phyloP scores from a whole-genome alignment of 1,140 invertebrate species.

The Drosophila pallidifrons region DNA sequence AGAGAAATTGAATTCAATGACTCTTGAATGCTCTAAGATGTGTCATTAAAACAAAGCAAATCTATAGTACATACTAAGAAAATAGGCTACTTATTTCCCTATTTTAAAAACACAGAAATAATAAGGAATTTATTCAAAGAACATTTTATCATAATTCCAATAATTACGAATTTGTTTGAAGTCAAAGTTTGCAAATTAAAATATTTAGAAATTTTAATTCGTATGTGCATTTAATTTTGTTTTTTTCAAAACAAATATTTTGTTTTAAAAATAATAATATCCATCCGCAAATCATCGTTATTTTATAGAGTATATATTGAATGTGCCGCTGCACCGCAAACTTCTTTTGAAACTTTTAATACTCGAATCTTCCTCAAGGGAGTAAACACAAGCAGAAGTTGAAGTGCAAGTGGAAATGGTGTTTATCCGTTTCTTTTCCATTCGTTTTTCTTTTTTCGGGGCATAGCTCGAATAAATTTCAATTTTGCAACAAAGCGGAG shows the following conservation, averaged over 20 bases:
- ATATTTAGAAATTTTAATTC: not conserved
- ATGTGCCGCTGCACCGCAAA: constrained; percentile 12
- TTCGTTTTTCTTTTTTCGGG: constrained; percentile 7
- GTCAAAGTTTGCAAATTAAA: not conserved
- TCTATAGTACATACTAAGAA: not conserved
- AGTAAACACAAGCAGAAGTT: constrained; percentile 43
- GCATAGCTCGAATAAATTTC: constrained; percentile 72
- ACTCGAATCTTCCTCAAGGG: constrained; percentile 12
- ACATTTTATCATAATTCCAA: not conserved
- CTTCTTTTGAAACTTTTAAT: constrained; percentile 35
- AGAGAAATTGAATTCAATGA: constrained; percentile 13
- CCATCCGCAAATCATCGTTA: not conserved
- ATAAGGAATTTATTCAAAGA: no score
- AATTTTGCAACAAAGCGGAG: constrained; percentile 62
- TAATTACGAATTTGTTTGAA: no score
- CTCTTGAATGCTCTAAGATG: constrained; percentile 20
- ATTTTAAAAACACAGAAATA: no score
- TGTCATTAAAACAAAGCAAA: not conserved
- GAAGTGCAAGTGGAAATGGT: constrained; percentile 80
- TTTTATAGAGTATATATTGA: not conserved
- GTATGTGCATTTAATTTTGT: no score
- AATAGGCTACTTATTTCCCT: no score
- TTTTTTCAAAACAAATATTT: no score
- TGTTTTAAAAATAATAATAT: no score
- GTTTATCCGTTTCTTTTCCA: constrained; percentile 68